These are phyloP conservation scores for Hemibates koningsi DNA, from an alignment of 2,113 vertebrate genomes.

Conservation along the genomic window DNA sequence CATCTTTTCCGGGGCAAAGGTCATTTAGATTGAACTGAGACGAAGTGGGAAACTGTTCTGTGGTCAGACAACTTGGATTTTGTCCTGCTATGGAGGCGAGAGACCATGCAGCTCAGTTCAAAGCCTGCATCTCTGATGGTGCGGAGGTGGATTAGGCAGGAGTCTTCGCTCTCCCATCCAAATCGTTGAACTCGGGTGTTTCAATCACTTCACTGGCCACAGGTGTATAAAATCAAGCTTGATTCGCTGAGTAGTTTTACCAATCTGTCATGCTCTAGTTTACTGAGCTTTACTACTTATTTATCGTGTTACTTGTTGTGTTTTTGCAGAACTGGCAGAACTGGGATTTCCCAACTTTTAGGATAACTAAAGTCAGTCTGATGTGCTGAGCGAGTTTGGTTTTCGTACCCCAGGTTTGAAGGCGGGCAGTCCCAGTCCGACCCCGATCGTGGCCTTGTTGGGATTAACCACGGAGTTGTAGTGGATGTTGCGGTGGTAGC, in stretches of 20 bases:
- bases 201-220: neutral
- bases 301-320: neutral
- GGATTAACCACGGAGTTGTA: conserved; percentile 98
- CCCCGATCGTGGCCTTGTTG: conserved; percentile 94
- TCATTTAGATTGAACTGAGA: neutral
- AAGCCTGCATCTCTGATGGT: neutral
- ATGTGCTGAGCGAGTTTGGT: neutral
- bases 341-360: neutral
- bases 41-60: neutral
- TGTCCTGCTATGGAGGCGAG: neutral
- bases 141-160: neutral
- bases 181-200: neutral
- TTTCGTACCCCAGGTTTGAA: conserved; percentile 89
- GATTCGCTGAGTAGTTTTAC: rapidly evolving
- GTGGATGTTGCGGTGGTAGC: conserved; percentile 96
- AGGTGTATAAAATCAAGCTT: neutral
- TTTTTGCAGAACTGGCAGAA: neutral
- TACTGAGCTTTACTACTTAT: neutral
- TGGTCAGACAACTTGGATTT: neutral
- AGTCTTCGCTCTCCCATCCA: rapidly evolving
- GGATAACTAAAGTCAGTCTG: neutral
- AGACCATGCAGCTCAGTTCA: neutral
- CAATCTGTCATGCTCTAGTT: neutral
- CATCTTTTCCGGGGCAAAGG: neutral
- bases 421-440: conserved; percentile 88